Conservation (phyloP, 1,140 invertebrate species). For the Drosophila hydei region DNA sequence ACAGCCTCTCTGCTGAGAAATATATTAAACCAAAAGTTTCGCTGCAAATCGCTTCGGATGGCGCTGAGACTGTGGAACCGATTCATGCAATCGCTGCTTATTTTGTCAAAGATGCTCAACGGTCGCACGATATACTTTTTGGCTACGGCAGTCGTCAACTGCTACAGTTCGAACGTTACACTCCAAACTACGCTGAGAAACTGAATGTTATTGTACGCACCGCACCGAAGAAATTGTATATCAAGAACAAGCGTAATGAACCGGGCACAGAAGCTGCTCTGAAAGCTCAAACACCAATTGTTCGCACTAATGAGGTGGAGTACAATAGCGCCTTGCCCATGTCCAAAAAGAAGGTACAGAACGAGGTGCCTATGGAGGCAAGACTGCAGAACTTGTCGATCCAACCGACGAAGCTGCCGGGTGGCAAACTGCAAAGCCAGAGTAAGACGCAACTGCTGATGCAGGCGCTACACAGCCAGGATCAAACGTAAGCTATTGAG, state of each 20-base stretch:
- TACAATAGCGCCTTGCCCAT: conserved; percentile 72
- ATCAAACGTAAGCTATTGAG: conserved; percentile 85
- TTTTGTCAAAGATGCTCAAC: conserved; percentile 83
- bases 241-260: conserved; percentile 79
- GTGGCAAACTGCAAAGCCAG: conserved; percentile 84
- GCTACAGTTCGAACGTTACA: conserved; percentile 88
- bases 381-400: conserved; percentile 89
- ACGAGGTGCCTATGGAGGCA: conserved; percentile 90
- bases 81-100: conserved; percentile 86
- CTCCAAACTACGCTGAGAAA: conserved; percentile 85
- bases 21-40: conserved; percentile 89
- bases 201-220: conserved; percentile 86
- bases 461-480: conserved; percentile 91
- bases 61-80: conserved; percentile 85
- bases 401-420: conserved; percentile 83
- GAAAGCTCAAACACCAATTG: conserved; percentile 84
- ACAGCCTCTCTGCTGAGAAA: conserved; percentile 86
- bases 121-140: conserved; percentile 84
- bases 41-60: conserved; percentile 88
- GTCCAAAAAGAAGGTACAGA: conserved; percentile 84
- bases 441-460: conserved; percentile 90
- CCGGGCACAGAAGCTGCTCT: conserved; percentile 64
- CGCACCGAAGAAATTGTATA: conserved; percentile 84
- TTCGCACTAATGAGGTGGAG: conserved; percentile 78
- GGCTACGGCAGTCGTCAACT: conserved; percentile 85